Base-by-base conservation (phyloP, 2,113 vertebrate species). In the Clarias batrachus region DNA sequence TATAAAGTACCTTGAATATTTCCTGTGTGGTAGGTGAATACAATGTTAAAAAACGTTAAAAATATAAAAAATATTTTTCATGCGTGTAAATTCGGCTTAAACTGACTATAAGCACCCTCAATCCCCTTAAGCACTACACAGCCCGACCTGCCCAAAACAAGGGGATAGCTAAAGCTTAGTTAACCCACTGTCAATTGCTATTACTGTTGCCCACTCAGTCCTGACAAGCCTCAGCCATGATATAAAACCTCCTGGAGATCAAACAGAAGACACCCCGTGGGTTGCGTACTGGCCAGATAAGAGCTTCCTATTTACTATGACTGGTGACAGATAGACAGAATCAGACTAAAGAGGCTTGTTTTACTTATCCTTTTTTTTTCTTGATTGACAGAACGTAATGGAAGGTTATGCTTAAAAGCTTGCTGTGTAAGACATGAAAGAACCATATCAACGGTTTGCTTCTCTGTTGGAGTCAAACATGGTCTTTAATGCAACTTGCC, bases 281-380 rank as follows among this genome's bases (percentile, higher is more conserved):
- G 91, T 89, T 88, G 91, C 89, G 85, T 88, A 93, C 88, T 91
- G 87, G 92, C 93, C 91, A 90, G 94, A 92, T 93, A 92, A 91
- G 93, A 92, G 93, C 92, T 92, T 92, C 71, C 92, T 91, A 94
- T 96, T 94, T 92, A 94, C 93, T 93, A 91, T 90, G 91, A 92
- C 92, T 89, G 89, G 92, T 91, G 93, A 94, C 92, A 93, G 92
- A 93, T 83, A 84, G 84, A 83, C n/a, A 17, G 94, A 94, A 94
- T 93, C 93, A 93, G 93, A 91, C 93, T 94, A 91, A 94, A 94
- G 92, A 91, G 92, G 91, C 86, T 81, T 79, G 88, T 71, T 33
- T 59, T 91, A 91, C 91, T 92, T 83, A 81, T 83, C 90, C 93
- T 92, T 86, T 83, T 86, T 33, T 81, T 77, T 56, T 16, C 52